These are phyloP conservation scores for Sinonovacula constricta DNA, from an alignment of 1,140 invertebrate species.

Conservation along the genomic window DNA sequence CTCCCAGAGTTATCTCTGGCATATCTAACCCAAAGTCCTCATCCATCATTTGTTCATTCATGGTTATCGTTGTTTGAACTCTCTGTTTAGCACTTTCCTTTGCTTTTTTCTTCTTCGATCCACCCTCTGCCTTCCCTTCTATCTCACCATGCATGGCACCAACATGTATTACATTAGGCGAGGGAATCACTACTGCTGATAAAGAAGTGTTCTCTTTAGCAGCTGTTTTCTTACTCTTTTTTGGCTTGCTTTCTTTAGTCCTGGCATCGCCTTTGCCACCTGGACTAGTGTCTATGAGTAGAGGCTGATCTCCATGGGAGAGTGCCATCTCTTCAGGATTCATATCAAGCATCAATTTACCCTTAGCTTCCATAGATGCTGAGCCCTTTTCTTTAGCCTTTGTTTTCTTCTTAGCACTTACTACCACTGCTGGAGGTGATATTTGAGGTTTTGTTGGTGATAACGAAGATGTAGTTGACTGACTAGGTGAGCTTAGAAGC, in stretches of 20 bases:
- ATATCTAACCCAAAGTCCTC: conserved; percentile 41
- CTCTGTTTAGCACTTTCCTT: neutral
- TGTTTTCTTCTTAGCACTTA: neutral
- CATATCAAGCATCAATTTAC: no score
- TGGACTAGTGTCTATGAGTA: no score
- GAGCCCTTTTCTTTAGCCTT: conserved; percentile 12
- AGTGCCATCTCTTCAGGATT: no score
- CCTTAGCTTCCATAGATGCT: no score
- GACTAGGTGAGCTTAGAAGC: conserved; percentile 64
- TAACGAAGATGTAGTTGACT: conserved; percentile 50
- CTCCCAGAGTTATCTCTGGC: conserved; percentile 36
- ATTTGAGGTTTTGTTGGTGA: conserved; percentile 52
- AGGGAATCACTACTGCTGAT: neutral
- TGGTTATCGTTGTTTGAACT: neutral
- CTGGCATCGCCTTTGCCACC: no score
- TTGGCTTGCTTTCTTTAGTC: neutral
- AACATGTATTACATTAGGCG: conserved; percentile 37
- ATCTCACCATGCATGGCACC: conserved; percentile 36
- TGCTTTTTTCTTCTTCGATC: conserved; percentile 11
- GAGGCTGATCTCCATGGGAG: no score
- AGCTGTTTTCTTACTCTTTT: neutral
- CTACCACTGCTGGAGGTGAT: conserved; percentile 2
- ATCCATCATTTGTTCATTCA: conserved; percentile 34
- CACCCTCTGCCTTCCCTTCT: conserved; percentile 8
- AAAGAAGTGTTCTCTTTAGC: neutral